Conservation (phyloP, 2,888 invertebrate species). For the Iselma pallidipennis region DNA sequence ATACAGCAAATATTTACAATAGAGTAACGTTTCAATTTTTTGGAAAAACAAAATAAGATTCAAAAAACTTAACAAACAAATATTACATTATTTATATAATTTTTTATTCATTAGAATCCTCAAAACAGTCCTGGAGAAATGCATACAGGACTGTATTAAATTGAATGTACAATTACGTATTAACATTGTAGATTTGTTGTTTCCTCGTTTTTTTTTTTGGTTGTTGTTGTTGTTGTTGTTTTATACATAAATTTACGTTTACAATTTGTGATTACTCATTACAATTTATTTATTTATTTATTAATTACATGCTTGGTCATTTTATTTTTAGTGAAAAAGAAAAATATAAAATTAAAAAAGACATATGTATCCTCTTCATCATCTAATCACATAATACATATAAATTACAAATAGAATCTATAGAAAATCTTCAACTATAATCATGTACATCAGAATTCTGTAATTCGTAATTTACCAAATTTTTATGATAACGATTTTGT, state of each 20-base stretch:
- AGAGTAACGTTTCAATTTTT: slow-evolving; percentile 39
- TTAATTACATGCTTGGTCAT: slow-evolving; percentile 38
- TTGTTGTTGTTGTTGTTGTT: neutral
- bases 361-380: slow-evolving; percentile 25
- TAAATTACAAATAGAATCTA: slow-evolving; percentile 24
- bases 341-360: slow-evolving; percentile 39
- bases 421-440: slow-evolving; percentile 23
- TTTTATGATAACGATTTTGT: slow-evolving; percentile 24
- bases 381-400: slow-evolving; percentile 25
- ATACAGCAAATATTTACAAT: slow-evolving; percentile 47
- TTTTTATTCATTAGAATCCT: slow-evolving; percentile 18
- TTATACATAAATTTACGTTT: slow-evolving; percentile 42
- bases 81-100: slow-evolving; percentile 40
- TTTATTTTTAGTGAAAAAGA: slow-evolving; percentile 35
- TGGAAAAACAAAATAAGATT: slow-evolving; percentile 30
- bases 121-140: neutral
- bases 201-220: too few species aligned
- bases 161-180: slow-evolving; percentile 42
- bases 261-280: slow-evolving; percentile 36
- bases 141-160: slow-evolving; percentile 21
- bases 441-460: slow-evolving; percentile 18
- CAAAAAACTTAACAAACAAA: slow-evolving; percentile 38
- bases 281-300: slow-evolving; percentile 28
- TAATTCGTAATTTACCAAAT: neutral
- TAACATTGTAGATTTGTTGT: slow-evolving; percentile 39